Evolutionary conservation across 2,797 vertebrate genomes (phyloP), one percentile per base, ranked within the genome.

Genomic region (Halcyon smyrnensis): DNA sequence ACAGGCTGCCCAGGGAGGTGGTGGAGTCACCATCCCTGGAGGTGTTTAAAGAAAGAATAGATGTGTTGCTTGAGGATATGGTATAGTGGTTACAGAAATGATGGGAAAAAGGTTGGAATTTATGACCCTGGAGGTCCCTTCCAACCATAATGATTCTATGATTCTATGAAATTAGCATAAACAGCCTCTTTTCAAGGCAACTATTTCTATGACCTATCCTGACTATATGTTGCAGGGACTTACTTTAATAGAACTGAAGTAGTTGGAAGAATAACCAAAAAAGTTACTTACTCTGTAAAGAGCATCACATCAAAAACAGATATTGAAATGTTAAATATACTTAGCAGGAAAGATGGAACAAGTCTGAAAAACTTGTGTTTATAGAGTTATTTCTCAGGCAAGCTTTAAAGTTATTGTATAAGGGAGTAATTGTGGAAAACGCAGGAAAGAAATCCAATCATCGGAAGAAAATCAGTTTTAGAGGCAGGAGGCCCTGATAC

Each of bases 391-490:
- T 93, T 94, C 50, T 95, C 51, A 68, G 63, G 34, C 34, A 75
- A 78, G 37, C 25, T 85, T 84, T 88, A 62, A 85, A 91, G 62
- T 84, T 90, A 77, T 43, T 16, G 1, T 16, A 23, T 68, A 54
- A 78, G 37, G 18, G 69, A 86, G 30, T 46, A 84, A 91, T 46
- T 88, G 76, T 84, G 50, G 69, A 93, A 90, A 93, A 91, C 0
- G 0, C 37, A 50, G 27, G 34, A 84, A 97, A 94, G 68, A 91
- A 96, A 95, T 88, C 57, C 50, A 88, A 50, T 84, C 2, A 2
- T 54, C 13, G 43, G 54, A 95, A 95, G 65, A 95, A 97, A 84
- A 89, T 78, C 85, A 68, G 68, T 90, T 88, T 94, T 88, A 88
- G 41, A 93, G 45, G 53, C 50, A 91, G 83, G n/a, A 91, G 76